Evolutionary conservation across 1,140 invertebrate genomes (phyloP).

Genomic region (Drosophila saltans): DNA sequence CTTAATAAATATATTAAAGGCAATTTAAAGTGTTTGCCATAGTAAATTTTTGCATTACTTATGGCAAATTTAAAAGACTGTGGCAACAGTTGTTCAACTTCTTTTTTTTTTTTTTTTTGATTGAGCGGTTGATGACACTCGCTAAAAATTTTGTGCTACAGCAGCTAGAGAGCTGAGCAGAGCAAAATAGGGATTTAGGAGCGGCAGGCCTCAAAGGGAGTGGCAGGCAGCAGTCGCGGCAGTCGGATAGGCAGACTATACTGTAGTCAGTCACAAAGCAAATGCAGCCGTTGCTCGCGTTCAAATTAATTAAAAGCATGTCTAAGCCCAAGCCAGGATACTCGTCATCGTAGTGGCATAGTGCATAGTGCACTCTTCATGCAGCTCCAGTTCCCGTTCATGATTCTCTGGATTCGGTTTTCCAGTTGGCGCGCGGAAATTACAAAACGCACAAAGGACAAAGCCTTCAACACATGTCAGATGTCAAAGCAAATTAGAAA

Average conservation of each 20-base stretch:
- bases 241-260: not conserved
- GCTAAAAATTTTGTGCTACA: conserved; percentile 30
- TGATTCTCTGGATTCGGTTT: conserved; percentile 63
- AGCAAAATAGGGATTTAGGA: not conserved
- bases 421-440: conserved; percentile 44
- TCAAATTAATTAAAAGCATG: conserved; percentile 75
- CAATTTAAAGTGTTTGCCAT: not conserved
- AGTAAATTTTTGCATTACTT: not conserved
- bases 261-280: conserved; percentile 43
- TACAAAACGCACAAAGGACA: conserved; percentile 72
- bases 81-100: conserved; percentile 47
- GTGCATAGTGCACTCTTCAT: conserved; percentile 12
- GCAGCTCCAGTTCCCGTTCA: conserved; percentile 27
- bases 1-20: not conserved
- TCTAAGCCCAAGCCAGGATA: conserved; percentile 40
- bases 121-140: conserved; percentile 12
- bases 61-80: not conserved
- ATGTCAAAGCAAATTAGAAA: conserved; percentile 74
- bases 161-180: not conserved
- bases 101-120: conserved; percentile 1
- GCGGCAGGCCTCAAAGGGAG: no score
- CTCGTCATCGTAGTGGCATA: conserved; percentile 35
- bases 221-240: not conserved
- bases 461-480: conserved; percentile 71
- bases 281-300: conserved; percentile 49